Base-by-base conservation (phyloP, 2,113 vertebrate species). In the Takifugu flavidus region DNA sequence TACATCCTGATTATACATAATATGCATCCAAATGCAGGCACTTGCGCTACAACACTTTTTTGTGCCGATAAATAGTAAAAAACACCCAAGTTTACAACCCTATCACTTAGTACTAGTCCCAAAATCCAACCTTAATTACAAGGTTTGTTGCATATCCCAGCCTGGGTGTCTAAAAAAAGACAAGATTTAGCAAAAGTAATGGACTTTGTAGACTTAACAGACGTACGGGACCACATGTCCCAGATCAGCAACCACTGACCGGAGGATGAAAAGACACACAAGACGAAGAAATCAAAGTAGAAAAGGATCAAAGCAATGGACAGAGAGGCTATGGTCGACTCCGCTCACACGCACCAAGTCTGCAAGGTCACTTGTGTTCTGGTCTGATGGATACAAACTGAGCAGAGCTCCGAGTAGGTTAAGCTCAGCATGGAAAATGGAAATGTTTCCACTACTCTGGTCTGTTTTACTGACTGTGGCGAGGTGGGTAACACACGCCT, bases 1-100 rank as follows among this genome's bases (percentile, higher is more conserved):
- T 86, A 88, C 85, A 88, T 83, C 75, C 65, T 59, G 72, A 86
- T 88, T 68, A 78, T 56, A 86, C 61, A 75, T 64, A 72, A 72
- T 64, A 66, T 72, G 81, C 80, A 80, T 53, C 67, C 80, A 72
- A 81, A 73, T 49, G 60, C 72, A 88, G 86, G 85, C 88, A 88
- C 86, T 88, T 83, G 34, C 77, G 51, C 71, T 71, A 58, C 49
- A 59, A 29, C 75, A 56, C 53, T 49, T 70, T 6, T 7, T 12
- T 27, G 81, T 84, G 80, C 71, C 82, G 53, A 86, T 85, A 86
- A 89, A 83, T 84, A 85, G 64, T 60, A 74, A 82, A 82, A 70
- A 44, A 75, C 75, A 52, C 64, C 70, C 59, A 55, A 77, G 79
- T 83, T 83, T 82, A 85, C 80, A 79, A 5, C 13, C 1, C 13